A percentile compares a stretch with the other conserved stretches of the same genome.
These are phyloP conservation scores for Ridgeia piscesae DNA, from an alignment of 1,140 invertebrate species.

Conservation along the genomic window DNA sequence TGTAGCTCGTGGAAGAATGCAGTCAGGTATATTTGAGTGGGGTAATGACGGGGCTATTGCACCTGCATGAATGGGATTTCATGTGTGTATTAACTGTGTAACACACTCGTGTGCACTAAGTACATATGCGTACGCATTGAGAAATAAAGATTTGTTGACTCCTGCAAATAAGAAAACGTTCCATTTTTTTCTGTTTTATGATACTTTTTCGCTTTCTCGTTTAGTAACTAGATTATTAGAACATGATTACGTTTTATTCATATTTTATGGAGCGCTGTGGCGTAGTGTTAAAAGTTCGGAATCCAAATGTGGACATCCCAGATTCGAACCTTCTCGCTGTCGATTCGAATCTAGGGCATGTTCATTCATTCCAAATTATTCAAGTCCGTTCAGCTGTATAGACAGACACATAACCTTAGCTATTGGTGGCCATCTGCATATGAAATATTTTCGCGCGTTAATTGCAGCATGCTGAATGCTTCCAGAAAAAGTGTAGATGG, in stretches of 20 bases:
- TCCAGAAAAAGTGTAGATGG: not conserved
- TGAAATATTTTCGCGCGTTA: not conserved
- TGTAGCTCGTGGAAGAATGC: not conserved
- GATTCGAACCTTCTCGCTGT: not conserved
- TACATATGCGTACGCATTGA: no score
- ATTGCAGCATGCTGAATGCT: not conserved
- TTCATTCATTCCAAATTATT: not conserved
- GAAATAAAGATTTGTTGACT: no score
- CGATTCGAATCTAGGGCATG: not conserved
- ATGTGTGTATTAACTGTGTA: no score
- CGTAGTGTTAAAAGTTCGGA: not conserved
- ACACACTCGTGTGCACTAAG: no score
- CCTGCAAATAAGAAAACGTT: no score
- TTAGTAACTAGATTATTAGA: no score
- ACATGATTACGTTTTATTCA: no score
- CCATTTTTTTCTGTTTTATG: no score
- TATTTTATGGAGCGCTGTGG: not conserved
- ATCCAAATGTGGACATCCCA: not conserved
- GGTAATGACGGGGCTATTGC: not conserved
- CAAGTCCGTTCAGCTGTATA: not conserved
- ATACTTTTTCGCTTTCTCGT: no score
- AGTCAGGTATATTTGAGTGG: not conserved
- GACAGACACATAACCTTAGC: no score
- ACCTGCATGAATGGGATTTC: not conserved
- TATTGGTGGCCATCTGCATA: no score